These are phyloP conservation scores for Enteromius argenteus DNA, from an alignment of 2,797 vertebrate genomes.

Conservation along the genomic window DNA sequence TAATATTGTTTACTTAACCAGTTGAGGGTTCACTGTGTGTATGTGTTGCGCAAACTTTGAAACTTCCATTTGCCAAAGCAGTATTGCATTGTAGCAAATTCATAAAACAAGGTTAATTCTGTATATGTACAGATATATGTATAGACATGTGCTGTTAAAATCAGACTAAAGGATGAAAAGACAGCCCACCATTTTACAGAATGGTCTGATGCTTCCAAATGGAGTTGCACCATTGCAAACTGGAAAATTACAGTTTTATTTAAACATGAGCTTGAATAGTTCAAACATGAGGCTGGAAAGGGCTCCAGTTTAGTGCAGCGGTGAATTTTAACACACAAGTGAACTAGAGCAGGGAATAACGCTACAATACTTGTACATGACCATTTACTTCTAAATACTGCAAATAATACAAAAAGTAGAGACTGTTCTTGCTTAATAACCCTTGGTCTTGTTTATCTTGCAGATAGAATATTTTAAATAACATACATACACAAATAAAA, in stretches of 20 bases:
- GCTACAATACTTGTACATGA: not conserved
- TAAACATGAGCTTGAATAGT: not conserved
- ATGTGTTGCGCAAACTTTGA: not conserved
- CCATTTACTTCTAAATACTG: too few relatives aligned
- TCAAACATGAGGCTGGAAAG: not conserved
- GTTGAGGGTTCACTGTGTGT: not conserved
- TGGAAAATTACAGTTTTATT: not conserved
- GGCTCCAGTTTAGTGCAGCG: not conserved
- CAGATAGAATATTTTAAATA: not conserved
- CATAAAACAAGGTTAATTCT: not conserved
- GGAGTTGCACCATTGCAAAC: not conserved
- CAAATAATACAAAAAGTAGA: not conserved
- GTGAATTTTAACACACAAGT: not conserved
- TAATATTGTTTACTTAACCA: not conserved
- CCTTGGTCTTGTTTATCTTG: too few relatives aligned
- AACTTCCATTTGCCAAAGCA: not conserved
- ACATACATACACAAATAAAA: not conserved
- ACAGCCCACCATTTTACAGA: not conserved
- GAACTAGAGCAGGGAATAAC: not conserved
- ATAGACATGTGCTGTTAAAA: not conserved
- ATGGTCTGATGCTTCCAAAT: not conserved
- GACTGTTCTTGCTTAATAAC: not conserved
- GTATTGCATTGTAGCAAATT: not conserved
- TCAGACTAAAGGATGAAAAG: conserved; percentile 1
- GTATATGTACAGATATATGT: too few relatives aligned